These are phyloP conservation scores for Caenorhabditis latens DNA, from an alignment of 1,140 invertebrate species.

Conservation along the genomic window DNA sequence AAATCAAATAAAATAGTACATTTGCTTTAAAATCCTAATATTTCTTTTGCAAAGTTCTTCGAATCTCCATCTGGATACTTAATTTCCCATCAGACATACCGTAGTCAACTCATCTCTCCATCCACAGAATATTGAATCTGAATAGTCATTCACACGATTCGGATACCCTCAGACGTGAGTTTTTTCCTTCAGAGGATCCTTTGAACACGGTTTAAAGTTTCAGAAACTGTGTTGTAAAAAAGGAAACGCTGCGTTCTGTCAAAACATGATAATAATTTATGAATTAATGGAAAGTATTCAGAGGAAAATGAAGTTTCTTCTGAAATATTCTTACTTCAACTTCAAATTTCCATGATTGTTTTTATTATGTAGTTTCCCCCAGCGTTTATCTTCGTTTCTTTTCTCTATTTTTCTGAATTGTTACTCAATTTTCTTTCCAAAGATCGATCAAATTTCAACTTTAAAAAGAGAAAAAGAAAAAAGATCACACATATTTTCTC, in stretches of 20 bases:
- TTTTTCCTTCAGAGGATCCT: no score
- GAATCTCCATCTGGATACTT: no score
- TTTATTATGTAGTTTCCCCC: no score
- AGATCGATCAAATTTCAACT: conserved; percentile 13
- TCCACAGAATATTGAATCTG: no score
- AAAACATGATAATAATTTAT: not conserved
- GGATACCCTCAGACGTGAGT: no score
- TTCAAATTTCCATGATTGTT: not conserved
- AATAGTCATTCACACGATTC: no score
- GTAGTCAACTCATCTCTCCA: no score
- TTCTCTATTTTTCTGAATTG: not conserved
- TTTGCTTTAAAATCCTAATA: no score
- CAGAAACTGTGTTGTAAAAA: not conserved
- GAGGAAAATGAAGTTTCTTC: not conserved
- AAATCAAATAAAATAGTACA: no score
- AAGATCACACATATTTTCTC: not conserved
- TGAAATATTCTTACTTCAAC: not conserved
- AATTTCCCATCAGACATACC: no score
- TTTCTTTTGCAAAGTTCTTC: no score
- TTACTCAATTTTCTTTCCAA: not conserved
- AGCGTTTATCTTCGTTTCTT: not conserved
- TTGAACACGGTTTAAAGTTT: no score
- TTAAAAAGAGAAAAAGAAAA: not conserved
- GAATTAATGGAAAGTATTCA: not conserved
- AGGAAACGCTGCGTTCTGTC: not conserved